Conservation (phyloP, 2,113 vertebrate genomes). For the Syngnathus scovelli region DNA sequence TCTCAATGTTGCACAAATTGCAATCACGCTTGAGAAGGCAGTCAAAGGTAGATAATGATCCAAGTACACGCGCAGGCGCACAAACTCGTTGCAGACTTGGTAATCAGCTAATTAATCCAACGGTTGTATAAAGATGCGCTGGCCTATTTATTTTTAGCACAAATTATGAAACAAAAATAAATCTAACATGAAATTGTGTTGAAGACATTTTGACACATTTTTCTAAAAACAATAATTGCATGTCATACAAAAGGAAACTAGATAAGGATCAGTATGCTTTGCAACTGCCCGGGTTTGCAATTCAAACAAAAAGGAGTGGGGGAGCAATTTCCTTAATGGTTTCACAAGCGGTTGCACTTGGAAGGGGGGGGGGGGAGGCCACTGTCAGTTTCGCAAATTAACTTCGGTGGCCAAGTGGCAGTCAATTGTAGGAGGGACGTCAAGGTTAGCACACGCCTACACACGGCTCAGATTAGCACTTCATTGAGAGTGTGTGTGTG, state of each 20-base stretch:
- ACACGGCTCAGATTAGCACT: not conserved
- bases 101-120: not conserved
- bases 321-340: slow-evolving; percentile 52
- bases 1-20: not conserved
- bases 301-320: not conserved
- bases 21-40: slow-evolving; percentile 10
- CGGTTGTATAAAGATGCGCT: too few species aligned
- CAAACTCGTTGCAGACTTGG: not conserved
- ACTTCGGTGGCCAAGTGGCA: slow-evolving; percentile 15
- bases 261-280: slow-evolving; percentile 8
- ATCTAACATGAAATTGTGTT: too few species aligned
- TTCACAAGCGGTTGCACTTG: slow-evolving; percentile 38
- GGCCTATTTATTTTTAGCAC: too few species aligned
- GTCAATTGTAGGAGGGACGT: not conserved
- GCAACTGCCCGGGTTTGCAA: slow-evolving; percentile 15
- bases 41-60: not conserved
- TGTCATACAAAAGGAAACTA: not conserved
- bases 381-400: slow-evolving; percentile 30
- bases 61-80: not conserved
- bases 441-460: slow-evolving; percentile 11
- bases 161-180: too few species aligned
- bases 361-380: too few species aligned
- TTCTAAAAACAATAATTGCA: too few species aligned
- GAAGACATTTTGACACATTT: too few species aligned
- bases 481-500: not conserved